Conservation (phyloP, 2,888 invertebrate genomes). For the Halictus ligatus region DNA sequence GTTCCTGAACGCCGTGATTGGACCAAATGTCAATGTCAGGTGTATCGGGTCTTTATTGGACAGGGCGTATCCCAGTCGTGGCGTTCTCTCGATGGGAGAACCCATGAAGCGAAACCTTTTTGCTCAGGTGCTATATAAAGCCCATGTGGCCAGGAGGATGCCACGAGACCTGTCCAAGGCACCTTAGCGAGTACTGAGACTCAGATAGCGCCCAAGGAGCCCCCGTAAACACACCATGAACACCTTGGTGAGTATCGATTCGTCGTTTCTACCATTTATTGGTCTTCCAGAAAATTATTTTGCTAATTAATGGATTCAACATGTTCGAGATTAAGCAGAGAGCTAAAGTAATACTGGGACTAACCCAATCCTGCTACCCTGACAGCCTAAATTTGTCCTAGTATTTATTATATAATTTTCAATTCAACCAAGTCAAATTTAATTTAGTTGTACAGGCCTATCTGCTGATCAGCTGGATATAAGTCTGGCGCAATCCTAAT, state of each 20-base stretch:
- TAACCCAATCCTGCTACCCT: too few relatives aligned
- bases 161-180: constrained; percentile 68
- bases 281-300: too few relatives aligned
- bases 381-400: too few relatives aligned
- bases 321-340: too few relatives aligned
- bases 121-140: constrained; percentile 74
- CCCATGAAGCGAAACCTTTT: constrained; percentile 65
- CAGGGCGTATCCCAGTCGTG: constrained; percentile 67
- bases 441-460: too few relatives aligned
- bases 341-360: too few relatives aligned
- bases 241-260: constrained; percentile 71
- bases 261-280: too few relatives aligned
- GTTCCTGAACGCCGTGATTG: constrained; percentile 29
- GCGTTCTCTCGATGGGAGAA: constrained; percentile 52
- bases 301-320: accelerated
- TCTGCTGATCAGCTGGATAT: too few relatives aligned
- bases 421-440: too few relatives aligned
- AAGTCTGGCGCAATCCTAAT: too few relatives aligned
- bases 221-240: constrained; percentile 69
- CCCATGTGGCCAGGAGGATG: constrained; percentile 51
- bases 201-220: constrained; percentile 75
- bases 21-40: constrained; percentile 75
- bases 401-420: too few relatives aligned
- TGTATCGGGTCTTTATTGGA: constrained; percentile 70
- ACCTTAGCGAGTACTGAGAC: constrained; percentile 78